Evolutionary conservation across 1,140 invertebrate species (phyloP), one percentile per base, ranked within the genome.

Genomic region (Pseudomyrmex flavicornis): DNA sequence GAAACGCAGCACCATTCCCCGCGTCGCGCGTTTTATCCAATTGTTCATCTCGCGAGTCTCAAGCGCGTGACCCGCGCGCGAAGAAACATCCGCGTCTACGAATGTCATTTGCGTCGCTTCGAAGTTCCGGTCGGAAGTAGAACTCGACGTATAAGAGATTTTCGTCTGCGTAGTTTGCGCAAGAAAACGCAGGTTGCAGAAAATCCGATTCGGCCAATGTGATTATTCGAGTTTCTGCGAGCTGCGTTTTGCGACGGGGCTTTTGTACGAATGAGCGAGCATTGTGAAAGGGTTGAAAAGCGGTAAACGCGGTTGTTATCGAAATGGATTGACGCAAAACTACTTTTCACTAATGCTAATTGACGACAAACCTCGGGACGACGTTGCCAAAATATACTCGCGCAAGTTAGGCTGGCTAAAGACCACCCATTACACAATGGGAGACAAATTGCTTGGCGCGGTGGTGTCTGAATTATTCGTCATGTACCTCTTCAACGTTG

Each of bases 361-460:
- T 80, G 66, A 22, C 15, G 56, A 58, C 56, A 48, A 85, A 86
- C 72, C 63, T 56, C 22, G 58, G 63, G 83, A 72, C 80, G 84
- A 62, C 84, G 26, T 35, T 35, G 59, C 72, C 9, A 17, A 76
- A 46, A 65, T 46, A 69, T 44, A 13, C 12, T 70, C 15, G 52
- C 35, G 52, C 50, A 52, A 8, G 26, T n/a, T 48, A 66, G 35
- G 35, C 35, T 35, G 35, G 7, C n/a, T 35, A 35, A 35, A 35
- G 35, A 35, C 35, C 35, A 35, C 5, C 35, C 35, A 7, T 35
- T 59, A 26, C 62, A 75, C 85, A 80, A 87, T 75, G 54, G 63
- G 69, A 84, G 86, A 87, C 74, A 87, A 88, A 88, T 87, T 88
- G 85, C 59, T 48, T 22, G 62, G 74, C 20, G 48, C 44, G 54